Percentiles rank a stretch among this genome's conserved stretches.
Conservation (phyloP, 2,888 invertebrate genomes). For the Bhutanitis thaidina region DNA sequence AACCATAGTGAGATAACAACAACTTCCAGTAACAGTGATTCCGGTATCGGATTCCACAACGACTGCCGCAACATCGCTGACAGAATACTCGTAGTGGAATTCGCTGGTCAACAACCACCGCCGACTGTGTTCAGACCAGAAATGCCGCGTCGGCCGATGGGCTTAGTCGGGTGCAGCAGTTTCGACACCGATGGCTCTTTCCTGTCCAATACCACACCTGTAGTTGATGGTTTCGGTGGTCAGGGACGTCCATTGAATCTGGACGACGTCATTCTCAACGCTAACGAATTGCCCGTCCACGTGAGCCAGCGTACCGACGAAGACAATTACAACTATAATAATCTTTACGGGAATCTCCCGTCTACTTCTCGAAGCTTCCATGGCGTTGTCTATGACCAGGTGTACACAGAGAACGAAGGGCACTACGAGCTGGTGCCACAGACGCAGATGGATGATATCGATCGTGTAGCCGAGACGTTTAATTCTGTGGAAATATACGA, state of each 20-base stretch:
- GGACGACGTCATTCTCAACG: slow-evolving; percentile 63
- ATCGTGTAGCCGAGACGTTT: slow-evolving; percentile 55
- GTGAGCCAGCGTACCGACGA: slow-evolving; percentile 56
- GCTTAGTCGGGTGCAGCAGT: slow-evolving; percentile 62
- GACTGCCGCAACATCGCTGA: slow-evolving; percentile 92
- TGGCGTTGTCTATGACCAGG: slow-evolving; percentile 66
- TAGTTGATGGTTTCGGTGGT: slow-evolving; percentile 73
- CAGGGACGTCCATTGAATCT: slow-evolving; percentile 68
- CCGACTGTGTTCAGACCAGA: slow-evolving; percentile 55
- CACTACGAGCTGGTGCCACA: slow-evolving; percentile 64
- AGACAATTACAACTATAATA: slow-evolving; percentile 74
- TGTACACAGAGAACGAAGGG: slow-evolving; percentile 66
- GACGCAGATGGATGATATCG: slow-evolving; percentile 53
- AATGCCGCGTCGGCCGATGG: slow-evolving; percentile 58
- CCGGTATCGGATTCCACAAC: slow-evolving; percentile 96
- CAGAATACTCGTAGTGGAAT: slow-evolving; percentile 88
- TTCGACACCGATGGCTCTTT: slow-evolving; percentile 71
- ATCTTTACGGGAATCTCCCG: slow-evolving; percentile 57
- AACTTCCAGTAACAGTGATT: slow-evolving; percentile 95
- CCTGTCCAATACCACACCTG: slow-evolving; percentile 71
- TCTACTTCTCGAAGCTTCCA: slow-evolving; percentile 51
- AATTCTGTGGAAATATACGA: slow-evolving; percentile 70
- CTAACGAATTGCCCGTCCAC: slow-evolving; percentile 56
- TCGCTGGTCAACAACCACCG: slow-evolving; percentile 71
- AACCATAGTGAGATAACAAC: slow-evolving; percentile 89